Conservation (phyloP, 2,888 invertebrate species). For the Xestoiulus laeticollis region DNA sequence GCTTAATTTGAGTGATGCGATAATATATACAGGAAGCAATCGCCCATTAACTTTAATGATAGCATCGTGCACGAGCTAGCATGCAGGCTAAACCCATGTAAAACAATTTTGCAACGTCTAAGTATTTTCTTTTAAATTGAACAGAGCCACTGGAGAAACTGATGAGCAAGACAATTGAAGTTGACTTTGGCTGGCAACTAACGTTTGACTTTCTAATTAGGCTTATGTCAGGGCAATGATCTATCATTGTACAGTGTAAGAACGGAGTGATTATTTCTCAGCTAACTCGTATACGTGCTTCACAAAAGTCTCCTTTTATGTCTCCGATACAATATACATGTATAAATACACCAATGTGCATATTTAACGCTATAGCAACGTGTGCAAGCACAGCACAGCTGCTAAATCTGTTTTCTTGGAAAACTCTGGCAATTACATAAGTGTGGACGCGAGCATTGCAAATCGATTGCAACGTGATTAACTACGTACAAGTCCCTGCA, state of each 20-base stretch:
- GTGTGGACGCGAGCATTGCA: slow-evolving; percentile 32
- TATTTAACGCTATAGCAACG: background rate
- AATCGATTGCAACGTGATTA: slow-evolving; percentile 35
- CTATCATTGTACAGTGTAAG: background rate
- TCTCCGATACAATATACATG: background rate
- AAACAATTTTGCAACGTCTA: background rate
- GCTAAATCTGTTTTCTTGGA: background rate
- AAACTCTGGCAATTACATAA: slow-evolving; percentile 24
- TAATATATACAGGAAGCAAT: background rate
- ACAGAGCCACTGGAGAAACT: slow-evolving; percentile 14
- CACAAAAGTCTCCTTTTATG: background rate
- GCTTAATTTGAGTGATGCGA: background rate
- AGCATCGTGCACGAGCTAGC: background rate
- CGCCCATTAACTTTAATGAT: background rate
- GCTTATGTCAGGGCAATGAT: slow-evolving; percentile 8
- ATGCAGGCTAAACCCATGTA: background rate
- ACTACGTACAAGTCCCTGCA: background rate
- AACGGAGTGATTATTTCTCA: background rate
- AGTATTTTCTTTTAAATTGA: background rate
- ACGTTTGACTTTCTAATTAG: slow-evolving; percentile 40
- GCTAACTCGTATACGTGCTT: background rate
- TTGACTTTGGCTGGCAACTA: slow-evolving; percentile 33
- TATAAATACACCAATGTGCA: background rate
- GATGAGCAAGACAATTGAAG: background rate
- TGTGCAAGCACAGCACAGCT: background rate